Base-by-base conservation (phyloP, 2,888 invertebrate genomes). In the Iphiclides podalirius region DNA sequence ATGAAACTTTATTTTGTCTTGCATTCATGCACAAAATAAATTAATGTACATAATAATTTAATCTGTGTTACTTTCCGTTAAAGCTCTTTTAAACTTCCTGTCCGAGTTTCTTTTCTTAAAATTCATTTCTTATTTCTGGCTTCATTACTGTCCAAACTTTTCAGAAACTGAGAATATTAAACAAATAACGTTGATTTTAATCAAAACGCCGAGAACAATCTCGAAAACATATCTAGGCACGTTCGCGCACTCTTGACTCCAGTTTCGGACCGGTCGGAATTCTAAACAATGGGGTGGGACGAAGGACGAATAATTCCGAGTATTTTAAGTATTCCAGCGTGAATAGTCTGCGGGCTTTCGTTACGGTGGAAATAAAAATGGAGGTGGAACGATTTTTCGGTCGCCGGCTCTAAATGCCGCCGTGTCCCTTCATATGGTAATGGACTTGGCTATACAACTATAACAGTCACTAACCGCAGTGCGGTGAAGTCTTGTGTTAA, bases 321-420 rank as follows among this genome's bases (percentile, higher is more conserved):
- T 46, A 39, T 46, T 39, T 46, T 23, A 39, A 39, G 38, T 46
- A 46, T 34, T 34, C 39, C 34, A 9, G 12, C 33, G 46, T 37
- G 26, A 26, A 39, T 40, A 23, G 23, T 35, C 28, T 17, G 37
- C 17, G 26, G 35, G 37, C 26, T 37, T 45, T 17, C 1, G 26
- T 39, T 40, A 16, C 28, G n/a, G 23, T 4, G 28, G 13, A 28
- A 40, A 40, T 14, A 26, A 39, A 39, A 39, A 20, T 20, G 20
- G 20, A 20, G 20, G 23, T 6, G 13, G 26, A 14, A 23, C 23
- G 23, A n/a, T 26, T 26, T 39, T 39, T 26, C 23, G 13, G 39
- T 4, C 26, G 23, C 12, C 39, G 23, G 12, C 3, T 33, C n/a
- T 12, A n/a, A 33, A 33, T 13, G 14, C 12, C 33, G 33, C 13